Evolutionary conservation across 1,140 invertebrate species (phyloP), one percentile per base, ranked within the genome.

Genomic region (Ladona fulva): DNA sequence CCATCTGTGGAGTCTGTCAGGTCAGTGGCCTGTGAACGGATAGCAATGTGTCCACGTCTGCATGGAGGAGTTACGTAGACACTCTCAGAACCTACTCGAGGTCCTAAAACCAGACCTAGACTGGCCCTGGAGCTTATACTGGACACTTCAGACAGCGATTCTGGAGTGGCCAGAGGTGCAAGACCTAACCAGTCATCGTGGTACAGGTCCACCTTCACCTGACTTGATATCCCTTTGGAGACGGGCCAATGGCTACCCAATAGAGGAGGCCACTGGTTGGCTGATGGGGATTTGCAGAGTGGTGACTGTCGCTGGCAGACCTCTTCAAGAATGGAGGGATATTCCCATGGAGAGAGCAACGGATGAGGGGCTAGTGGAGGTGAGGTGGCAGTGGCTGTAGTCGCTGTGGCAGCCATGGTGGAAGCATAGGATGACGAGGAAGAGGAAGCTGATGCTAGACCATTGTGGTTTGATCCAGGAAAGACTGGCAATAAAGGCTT

Each of bases 81-180:
- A 74, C 12, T 80, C 80, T 1, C 78, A 74, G 73, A 76, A 78
- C 37, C 37, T 74, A 77, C 52, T 78, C 24, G 78, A 44, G 14
- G 24, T 7, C 22, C 75, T 78, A 66, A 78, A 74, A 80, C 59
- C 79, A 82, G 80, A 79, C 81, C 52, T 66, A 66, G 12, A 66
- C 52, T 80, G 76, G 81, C 81, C 42, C 83, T 78, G 12, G 86
- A 86, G 14, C 84, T 83, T 66, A 87, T 80, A 81, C 86, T 87
- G 16, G 93, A 94, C 7, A 92, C 89, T 83, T 95, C 93, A 0
- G 93, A 95, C 1, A 95, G 83, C 0, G 92, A 95, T 83, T 96
- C 94, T 0, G 94, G 94, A 29, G 93, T 94, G 0, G 94, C 94
- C 24, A 96, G 82, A 0, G 94, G 94, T 0, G 94, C 94, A 24